These are phyloP conservation scores for Corythoichthys intestinalis DNA, from an alignment of 2,113 vertebrate species.

Conservation along the genomic window DNA sequence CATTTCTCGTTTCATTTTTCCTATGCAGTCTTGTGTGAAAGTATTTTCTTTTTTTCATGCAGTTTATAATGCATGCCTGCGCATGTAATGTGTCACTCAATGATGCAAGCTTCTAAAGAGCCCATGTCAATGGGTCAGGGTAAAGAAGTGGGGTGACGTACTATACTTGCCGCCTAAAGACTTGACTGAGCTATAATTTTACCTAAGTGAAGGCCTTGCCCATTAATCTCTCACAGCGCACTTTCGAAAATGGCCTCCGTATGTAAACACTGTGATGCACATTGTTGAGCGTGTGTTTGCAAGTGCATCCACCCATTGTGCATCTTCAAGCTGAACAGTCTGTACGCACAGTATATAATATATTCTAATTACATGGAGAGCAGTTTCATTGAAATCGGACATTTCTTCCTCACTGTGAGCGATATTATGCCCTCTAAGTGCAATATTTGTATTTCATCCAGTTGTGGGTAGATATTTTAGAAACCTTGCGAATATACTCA, in stretches of 20 bases:
- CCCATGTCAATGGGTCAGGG: conserved; percentile 27
- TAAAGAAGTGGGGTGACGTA: conserved; percentile 27
- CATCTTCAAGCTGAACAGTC: background rate
- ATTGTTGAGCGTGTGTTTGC: conserved; percentile 17
- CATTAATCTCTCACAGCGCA: conserved; percentile 53
- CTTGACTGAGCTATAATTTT: conserved; percentile 43
- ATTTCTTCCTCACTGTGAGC: background rate
- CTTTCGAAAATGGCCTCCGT: conserved; percentile 52
- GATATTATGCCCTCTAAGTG: too few species aligned
- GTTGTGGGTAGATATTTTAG: too few species aligned
- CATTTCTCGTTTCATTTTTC: background rate
- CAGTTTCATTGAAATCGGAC: background rate
- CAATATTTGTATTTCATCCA: too few species aligned
- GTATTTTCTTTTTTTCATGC: background rate
- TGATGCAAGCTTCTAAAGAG: conserved; percentile 30
- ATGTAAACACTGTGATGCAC: background rate
- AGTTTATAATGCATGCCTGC: conserved; percentile 5
- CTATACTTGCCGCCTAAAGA: conserved; percentile 23
- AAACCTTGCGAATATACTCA: too few species aligned
- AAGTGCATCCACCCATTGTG: conserved; percentile 1
- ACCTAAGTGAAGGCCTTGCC: conserved; percentile 20
- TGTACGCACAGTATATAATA: background rate
- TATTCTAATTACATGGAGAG: too few species aligned
- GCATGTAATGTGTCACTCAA: background rate
- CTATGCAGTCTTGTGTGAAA: background rate